Percentiles rank a stretch among this genome's conserved stretches.
These are phyloP conservation scores for Burhinus bistriatus DNA, from an alignment of 2,113 vertebrate species.

Conservation along the genomic window DNA sequence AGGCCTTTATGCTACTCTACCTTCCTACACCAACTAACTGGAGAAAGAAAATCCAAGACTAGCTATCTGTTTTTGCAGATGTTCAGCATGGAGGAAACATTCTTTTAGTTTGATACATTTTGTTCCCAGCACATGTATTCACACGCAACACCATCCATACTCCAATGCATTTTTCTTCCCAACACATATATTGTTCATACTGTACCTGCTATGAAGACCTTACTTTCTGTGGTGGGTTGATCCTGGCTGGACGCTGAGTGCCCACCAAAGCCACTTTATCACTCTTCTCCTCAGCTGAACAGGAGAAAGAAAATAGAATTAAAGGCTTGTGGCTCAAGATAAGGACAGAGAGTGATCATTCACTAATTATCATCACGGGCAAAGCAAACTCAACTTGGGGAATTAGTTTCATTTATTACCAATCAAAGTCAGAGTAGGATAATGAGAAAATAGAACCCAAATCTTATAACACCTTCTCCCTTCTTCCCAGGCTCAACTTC, in stretches of 20 bases:
- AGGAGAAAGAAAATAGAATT: not conserved
- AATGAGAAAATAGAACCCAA: not conserved
- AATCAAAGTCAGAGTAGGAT: not conserved
- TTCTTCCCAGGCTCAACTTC: not conserved
- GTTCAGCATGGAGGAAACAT: not conserved
- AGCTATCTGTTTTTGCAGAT: not conserved
- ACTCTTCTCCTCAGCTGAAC: not conserved
- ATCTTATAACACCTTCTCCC: not conserved
- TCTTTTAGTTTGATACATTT: not conserved
- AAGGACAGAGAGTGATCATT: not conserved
- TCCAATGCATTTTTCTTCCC: not conserved
- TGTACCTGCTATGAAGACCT: not conserved
- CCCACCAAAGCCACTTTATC: not conserved
- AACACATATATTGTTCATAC: not conserved
- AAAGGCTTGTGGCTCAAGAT: not conserved
- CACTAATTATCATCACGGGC: rapidly evolving
- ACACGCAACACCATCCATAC: not conserved
- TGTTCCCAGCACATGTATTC: not conserved
- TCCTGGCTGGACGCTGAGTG: rapidly evolving
- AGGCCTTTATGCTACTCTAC: not conserved
- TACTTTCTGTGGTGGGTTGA: not conserved
- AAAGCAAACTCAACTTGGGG: not conserved
- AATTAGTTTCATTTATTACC: not conserved
- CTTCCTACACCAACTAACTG: not conserved
- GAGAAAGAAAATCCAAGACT: not conserved